These are phyloP conservation scores for Hetaerina titia DNA, from an alignment of 2,888 invertebrate species.

Conservation along the genomic window DNA sequence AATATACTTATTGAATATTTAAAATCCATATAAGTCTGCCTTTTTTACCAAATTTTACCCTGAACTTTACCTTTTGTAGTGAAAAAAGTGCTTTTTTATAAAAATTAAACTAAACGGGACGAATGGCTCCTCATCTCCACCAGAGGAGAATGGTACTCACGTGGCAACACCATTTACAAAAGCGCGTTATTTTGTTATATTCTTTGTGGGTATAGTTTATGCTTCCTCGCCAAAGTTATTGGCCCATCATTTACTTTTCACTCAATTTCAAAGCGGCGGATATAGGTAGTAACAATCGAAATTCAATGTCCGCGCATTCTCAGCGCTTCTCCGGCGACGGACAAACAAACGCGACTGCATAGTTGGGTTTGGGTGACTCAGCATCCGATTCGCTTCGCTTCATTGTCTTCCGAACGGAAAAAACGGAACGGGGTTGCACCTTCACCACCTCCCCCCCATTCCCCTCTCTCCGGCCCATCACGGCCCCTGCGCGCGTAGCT, in stretches of 20 bases:
- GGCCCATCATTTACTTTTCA: neutral
- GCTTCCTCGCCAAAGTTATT: neutral
- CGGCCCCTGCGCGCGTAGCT: neutral
- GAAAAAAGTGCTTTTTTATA: too few species aligned
- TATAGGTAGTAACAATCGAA: neutral
- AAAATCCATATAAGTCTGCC: too few species aligned
- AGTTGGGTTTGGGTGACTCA: slow-evolving; percentile 20
- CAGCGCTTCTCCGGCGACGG: neutral
- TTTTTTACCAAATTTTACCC: too few species aligned
- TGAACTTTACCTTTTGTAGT: too few species aligned
- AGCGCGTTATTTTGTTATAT: neutral
- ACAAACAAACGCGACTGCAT: slow-evolving; percentile 3
- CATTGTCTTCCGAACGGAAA: slow-evolving; percentile 46
- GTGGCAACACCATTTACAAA: neutral
- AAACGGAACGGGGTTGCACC: slow-evolving; percentile 70
- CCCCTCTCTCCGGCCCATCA: slow-evolving; percentile 39
- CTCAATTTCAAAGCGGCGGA: neutral
- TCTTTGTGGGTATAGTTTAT: neutral
- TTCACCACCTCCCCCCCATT: slow-evolving; percentile 73
- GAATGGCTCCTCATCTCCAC: too few species aligned
- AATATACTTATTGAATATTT: too few species aligned
- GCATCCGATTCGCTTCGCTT: slow-evolving; percentile 34
- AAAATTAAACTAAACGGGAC: too few species aligned
- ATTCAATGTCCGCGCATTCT: slow-evolving; percentile 29
- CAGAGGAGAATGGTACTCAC: neutral